A percentile compares a stretch with the other conserved stretches of the same genome.
Conservation (phyloP, 2,113 vertebrate species). For the Micronycteris hirsuta region DNA sequence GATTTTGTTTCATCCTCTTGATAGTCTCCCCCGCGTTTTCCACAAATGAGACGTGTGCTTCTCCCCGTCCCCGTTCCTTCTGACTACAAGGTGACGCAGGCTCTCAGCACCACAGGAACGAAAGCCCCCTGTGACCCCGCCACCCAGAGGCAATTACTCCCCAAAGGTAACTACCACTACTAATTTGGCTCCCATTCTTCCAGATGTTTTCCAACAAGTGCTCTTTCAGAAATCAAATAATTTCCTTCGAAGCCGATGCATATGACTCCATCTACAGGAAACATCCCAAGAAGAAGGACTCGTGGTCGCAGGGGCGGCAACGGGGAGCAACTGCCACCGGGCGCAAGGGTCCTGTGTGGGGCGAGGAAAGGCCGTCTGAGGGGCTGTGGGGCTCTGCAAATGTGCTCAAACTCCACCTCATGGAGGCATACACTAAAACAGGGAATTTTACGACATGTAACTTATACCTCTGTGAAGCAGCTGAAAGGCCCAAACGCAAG, state of each 20-base stretch:
- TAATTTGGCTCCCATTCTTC: neutral
- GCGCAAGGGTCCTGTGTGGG: rapidly evolving
- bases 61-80: neutral
- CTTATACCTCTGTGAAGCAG: neutral
- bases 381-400: neutral
- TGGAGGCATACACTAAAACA: neutral
- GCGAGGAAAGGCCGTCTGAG: neutral
- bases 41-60: neutral
- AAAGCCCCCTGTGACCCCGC: neutral
- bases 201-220: neutral
- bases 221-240: neutral
- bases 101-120: neutral
- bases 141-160: neutral
- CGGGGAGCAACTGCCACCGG: neutral
- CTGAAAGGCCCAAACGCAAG: neutral
- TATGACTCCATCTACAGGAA: neutral
- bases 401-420: neutral
- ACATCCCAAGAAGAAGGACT: neutral
- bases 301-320: neutral
- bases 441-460: neutral
- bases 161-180: neutral
- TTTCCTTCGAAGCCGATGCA: neutral
- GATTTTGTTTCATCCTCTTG: neutral
- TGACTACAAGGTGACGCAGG: neutral
- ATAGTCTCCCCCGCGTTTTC: neutral